phyloP scores from a whole-genome alignment of 2,888 invertebrate species.

The Melipona bicolor region DNA sequence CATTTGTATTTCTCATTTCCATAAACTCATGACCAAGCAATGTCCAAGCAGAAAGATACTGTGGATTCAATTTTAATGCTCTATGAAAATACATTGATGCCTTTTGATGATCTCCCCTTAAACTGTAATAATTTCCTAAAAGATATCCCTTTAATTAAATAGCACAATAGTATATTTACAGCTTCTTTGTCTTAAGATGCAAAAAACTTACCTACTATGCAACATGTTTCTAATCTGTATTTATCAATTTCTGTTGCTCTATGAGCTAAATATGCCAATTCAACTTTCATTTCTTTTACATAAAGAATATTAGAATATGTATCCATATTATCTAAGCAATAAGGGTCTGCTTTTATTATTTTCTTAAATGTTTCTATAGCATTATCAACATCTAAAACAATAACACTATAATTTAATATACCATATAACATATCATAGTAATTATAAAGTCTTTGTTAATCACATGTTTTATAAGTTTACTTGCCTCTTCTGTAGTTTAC shows the following conservation, averaged over 20 bases:
- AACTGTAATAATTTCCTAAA: slow-evolving; percentile 97
- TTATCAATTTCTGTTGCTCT: slow-evolving; percentile 97
- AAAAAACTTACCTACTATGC: slow-evolving; percentile 92
- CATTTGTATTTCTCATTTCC: slow-evolving; percentile 99
- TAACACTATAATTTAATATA: neutral
- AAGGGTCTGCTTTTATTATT: slow-evolving; percentile 95
- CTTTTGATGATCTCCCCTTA: slow-evolving; percentile 97
- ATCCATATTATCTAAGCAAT: slow-evolving; percentile 97
- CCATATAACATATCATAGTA: too few relatives aligned
- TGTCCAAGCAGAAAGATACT: slow-evolving; percentile 98
- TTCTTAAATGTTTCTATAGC: slow-evolving; percentile 94
- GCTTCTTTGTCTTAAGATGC: neutral
- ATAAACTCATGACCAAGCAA: slow-evolving; percentile 99
- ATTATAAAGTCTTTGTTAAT: too few relatives aligned
- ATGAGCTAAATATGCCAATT: slow-evolving; percentile 96
- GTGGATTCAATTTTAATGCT: slow-evolving; percentile 96
- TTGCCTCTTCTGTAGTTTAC: slow-evolving; percentile 96
- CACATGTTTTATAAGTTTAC: slow-evolving; percentile 31
- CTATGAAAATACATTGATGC: slow-evolving; percentile 99
- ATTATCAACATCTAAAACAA: slow-evolving; percentile 91
- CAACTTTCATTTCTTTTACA: slow-evolving; percentile 95
- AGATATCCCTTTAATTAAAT: slow-evolving; percentile 22
- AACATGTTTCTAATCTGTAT: slow-evolving; percentile 98
- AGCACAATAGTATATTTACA: slow-evolving; percentile 3
- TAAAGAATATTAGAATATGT: slow-evolving; percentile 98